Base-by-base conservation (phyloP, 2,888 invertebrate genomes). In the Myopa testacea region DNA sequence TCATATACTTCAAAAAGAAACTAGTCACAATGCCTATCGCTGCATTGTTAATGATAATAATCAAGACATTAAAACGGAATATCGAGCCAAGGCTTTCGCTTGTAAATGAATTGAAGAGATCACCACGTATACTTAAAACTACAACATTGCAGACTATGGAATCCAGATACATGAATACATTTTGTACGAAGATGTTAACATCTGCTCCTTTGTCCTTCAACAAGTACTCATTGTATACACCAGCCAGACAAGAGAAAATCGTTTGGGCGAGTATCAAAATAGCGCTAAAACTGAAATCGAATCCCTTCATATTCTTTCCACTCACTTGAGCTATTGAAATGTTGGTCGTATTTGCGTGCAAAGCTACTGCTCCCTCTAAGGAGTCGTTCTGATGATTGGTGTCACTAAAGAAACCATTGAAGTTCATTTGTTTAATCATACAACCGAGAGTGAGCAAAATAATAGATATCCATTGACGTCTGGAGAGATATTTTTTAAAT, bases 181-280 rank as follows among this genome's bases (percentile, higher is more conserved):
- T 98, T 90, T 98, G 98, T 81, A 98, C 90, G 90, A 96, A 96
- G 84, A 98, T 95, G 86, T 97, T 95, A 0, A 97, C 94, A 81
- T 94, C 93, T 4, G 93, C 92, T 26, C 96, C 96, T 83, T 94
- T 93, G 45, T 94, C 94, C 90, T 98, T 98, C 4, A 98, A 90
- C 75, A 98, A 91, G 89, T 96, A 97, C 87, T 98, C 98, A 87
- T 98, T 98, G 89, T 98, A 98, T 4, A 98, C 98, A 7, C 98
- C 98, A 0, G 98, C 98, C 79, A 97, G 90, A 84, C 98, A 98
- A 0, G 98, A 98, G 86, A 95, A 97, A 81, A 97, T 92, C 72
- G 95, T 95, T 92, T 98, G 94, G 34, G 95, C 92, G 80, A 93
- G 90, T 78, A 94, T 93, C 50, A 93, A 92, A 45, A 93, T 81